Evolutionary conservation across 2,888 invertebrate genomes (phyloP), one percentile per base, ranked within the genome.

Genomic region (Oscheius onirici): DNA sequence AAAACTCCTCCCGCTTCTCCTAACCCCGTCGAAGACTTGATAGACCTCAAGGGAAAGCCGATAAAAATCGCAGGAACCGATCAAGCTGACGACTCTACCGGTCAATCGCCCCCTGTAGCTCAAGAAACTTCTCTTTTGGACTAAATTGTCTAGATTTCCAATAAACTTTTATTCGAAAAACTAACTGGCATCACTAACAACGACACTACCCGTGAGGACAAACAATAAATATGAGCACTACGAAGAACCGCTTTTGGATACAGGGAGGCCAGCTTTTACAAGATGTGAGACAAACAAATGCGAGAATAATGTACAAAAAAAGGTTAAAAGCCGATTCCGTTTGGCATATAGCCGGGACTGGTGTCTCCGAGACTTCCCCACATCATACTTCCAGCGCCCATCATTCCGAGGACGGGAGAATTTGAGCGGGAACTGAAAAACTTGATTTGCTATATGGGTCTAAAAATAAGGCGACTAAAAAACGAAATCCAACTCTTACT

Each of bases 371-470:
- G 44, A 51, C 70, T 70, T 10, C 63, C 66, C 70, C 70, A 70
- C 70, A 70, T 70, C 43, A 70, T 43, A 22, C 51, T 69, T 13
- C 70, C 70, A 24, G 70, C 70, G 1, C 70, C 70, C 54, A 70
- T 40, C 70, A 70, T 70, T 17, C 70, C 70, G 13, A 70, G 70
- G n/a, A 70, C 70, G 13, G 70, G 70, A 13, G 70, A 70, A n/a
- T 40, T 63, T 17, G 70, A 70, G 24, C 70, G 70, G 8, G 70
- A 70, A 52, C 70, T 70, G 44, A 28, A 63, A 63, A 49, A 11
- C n/a, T 17, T n/a, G 15, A 11, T 43, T 43, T 43, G 15, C 43
- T 43, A 43, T 11, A n/a, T 11, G 43, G 15, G 10, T 43, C 43
- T 43, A 13, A 11, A 43, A 43, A 43, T 43, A 11, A 10, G 10